Conservation (phyloP, 2,888 invertebrate genomes). For the Gonocerus acuteangulatus region DNA sequence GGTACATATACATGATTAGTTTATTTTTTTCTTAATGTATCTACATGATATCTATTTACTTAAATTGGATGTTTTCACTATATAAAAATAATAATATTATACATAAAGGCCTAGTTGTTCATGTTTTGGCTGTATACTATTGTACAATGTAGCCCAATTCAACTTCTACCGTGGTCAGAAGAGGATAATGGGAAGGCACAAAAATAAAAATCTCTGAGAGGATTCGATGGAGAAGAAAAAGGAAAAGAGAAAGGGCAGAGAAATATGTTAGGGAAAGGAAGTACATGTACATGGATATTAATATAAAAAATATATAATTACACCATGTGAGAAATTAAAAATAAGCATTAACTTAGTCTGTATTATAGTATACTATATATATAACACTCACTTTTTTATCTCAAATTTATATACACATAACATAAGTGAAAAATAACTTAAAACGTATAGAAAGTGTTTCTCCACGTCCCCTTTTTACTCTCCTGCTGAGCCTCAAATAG, state of each 20-base stretch:
- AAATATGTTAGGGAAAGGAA: constrained; percentile 13
- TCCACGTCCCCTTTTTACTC: not conserved
- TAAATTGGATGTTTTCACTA: constrained; percentile 21
- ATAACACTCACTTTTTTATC: constrained; percentile 19
- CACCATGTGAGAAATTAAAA: constrained; percentile 26
- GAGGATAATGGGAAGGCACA: constrained; percentile 13
- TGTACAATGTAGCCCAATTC: constrained; percentile 9
- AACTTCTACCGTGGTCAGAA: constrained; percentile 1
- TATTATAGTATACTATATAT: constrained; percentile 27
- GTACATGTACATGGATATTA: constrained; percentile 25
- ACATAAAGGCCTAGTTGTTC: constrained; percentile 22
- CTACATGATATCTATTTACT: constrained; percentile 17
- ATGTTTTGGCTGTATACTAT: constrained; percentile 13
- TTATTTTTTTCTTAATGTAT: constrained; percentile 22
- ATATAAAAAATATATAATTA: constrained; percentile 28
- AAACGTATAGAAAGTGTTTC: constrained; percentile 18
- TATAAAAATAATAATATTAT: constrained; percentile 28
- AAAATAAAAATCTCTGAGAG: constrained; percentile 15
- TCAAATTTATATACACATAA: constrained; percentile 23
- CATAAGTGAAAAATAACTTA: constrained; percentile 28
- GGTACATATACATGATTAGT: constrained; percentile 27
- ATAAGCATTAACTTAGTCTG: constrained; percentile 14
- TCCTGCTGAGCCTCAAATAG: not conserved
- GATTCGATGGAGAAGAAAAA: constrained; percentile 6
- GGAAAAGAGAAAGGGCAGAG: constrained; percentile 7